A percentile compares a stretch with the other conserved stretches of the same genome.
Conservation (phyloP, 2,888 invertebrate species). For the Drosophila pseudotakahashii region DNA sequence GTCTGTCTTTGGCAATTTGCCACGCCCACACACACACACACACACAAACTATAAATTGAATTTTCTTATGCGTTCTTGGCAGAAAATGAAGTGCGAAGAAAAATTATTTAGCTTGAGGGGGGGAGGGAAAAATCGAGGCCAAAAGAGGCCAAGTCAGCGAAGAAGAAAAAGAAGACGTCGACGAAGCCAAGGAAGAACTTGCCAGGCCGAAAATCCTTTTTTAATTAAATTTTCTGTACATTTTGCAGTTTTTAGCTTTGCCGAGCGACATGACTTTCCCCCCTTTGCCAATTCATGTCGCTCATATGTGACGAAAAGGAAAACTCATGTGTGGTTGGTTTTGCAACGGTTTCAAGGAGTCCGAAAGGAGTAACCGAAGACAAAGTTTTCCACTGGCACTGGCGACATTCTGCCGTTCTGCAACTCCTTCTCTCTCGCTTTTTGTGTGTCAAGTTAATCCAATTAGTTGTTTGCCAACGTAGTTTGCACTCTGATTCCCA, state of each 20-base stretch:
- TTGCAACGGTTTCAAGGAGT: slow-evolving; percentile 7
- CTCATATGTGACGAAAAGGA: slow-evolving; percentile 43
- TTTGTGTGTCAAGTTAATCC: slow-evolving; percentile 72
- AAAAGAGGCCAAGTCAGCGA: slow-evolving; percentile 59
- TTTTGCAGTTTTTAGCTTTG: slow-evolving; percentile 78
- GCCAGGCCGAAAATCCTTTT: slow-evolving; percentile 74
- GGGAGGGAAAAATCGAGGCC: slow-evolving; percentile 10
- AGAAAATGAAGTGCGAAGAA: slow-evolving; percentile 49
- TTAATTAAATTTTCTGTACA: slow-evolving; percentile 77
- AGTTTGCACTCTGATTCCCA: slow-evolving; percentile 49
- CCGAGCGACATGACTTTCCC: slow-evolving; percentile 46
- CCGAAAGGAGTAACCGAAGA: slow-evolving; percentile 58
- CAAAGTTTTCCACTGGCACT: slow-evolving; percentile 68
- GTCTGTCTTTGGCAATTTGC: slow-evolving; percentile 62
- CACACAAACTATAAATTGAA: slow-evolving; percentile 73
- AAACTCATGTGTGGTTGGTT: slow-evolving; percentile 24
- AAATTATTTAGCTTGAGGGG: slow-evolving; percentile 37
- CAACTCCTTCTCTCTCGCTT: slow-evolving; percentile 17
- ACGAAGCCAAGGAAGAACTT: slow-evolving; percentile 71
- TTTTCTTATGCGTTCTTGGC: slow-evolving; percentile 62
- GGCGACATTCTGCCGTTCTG: slow-evolving; percentile 49
- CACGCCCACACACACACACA: slow-evolving; percentile 47
- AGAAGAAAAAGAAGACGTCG: slow-evolving; percentile 53
- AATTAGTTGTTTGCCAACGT: slow-evolving; percentile 62
- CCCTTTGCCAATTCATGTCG: slow-evolving; percentile 19